Evolutionary conservation across 2,888 invertebrate genomes (phyloP), one percentile per base, ranked within the genome.

Genomic region (Elysia crispata): DNA sequence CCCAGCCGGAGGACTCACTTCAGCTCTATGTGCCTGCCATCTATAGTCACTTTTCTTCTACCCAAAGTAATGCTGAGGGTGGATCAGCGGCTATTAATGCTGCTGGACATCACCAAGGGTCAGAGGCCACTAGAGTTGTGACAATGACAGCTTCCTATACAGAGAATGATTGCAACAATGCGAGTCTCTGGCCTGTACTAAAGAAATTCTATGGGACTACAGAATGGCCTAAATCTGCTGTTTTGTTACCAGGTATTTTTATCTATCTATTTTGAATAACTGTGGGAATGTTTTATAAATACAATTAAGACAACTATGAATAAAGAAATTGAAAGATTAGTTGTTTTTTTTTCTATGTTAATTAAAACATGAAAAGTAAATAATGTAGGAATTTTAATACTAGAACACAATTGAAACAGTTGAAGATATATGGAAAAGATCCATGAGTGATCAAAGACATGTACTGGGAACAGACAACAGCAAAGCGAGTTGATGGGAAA

Each of bases 1-100:
- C 96, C 0, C 98, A 98, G 92, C 95, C 96, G 0, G 98, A 98
- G 93, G 98, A 99, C 93, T 95, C 95, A 23, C 91, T 94, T 0
- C 93, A 93, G 87, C 89, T 94, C 64, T 93, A 92, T 86, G 91
- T 93, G 41, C 83, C 83, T 57, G 86, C 88, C 41, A 82, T 83
- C 73, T 77, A 54, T 57, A n/a, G 30, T 0, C 72, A 75, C 15
- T 77, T 73, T 54, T 41, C 70, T 6, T 41, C 41, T 11, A 41
- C 41, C 11, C 41, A 41, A 41, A 41, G 11, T 11, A 79, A 73
- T 54, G 49, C 73, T 62, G 78, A 79, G 64, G 72, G 73, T 15
- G 73, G 73, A 18, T 64, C 73, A 18, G 78, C 78, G 1, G 72
- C 70, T 64, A n/a, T n/a, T 41, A 41, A 41, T 6, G 41, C 11